phyloP scores from a whole-genome alignment of 2,888 invertebrate species.

The Balanococcus diminutus region DNA sequence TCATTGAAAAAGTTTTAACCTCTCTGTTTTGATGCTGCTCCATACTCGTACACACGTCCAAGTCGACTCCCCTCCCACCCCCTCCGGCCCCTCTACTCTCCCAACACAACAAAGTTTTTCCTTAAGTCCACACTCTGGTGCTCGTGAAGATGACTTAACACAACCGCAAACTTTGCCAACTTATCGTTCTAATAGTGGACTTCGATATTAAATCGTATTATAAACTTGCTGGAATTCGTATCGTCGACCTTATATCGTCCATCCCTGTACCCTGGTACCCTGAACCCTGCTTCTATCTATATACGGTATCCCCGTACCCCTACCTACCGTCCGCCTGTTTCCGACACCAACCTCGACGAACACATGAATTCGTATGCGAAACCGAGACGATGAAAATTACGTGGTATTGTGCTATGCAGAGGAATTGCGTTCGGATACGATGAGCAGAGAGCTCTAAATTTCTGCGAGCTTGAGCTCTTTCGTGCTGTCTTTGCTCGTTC shows the following conservation, averaged over 20 bases:
- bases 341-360: no score
- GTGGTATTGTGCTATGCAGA: background rate
- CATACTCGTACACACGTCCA: background rate
- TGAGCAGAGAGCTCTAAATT: background rate
- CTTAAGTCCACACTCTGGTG: background rate
- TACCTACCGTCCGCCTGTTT: background rate
- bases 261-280: background rate
- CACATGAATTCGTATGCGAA: background rate
- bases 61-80: no score
- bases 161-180: constrained; percentile 37
- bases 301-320: no score
- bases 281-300: background rate
- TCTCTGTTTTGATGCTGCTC: background rate
- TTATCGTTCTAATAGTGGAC: constrained; percentile 39
- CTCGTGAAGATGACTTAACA: constrained; percentile 20
- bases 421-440: background rate
- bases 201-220: constrained; percentile 39
- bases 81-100: background rate
- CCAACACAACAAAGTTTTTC: constrained; percentile 12
- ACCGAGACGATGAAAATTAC: constrained; percentile 28
- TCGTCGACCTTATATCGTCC: constrained; percentile 24
- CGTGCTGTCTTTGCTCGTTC: background rate
- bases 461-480: background rate
- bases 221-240: constrained; percentile 33
- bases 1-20: background rate